These are phyloP conservation scores for Drosophila nannoptera DNA, from an alignment of 1,140 invertebrate genomes.

Conservation along the genomic window DNA sequence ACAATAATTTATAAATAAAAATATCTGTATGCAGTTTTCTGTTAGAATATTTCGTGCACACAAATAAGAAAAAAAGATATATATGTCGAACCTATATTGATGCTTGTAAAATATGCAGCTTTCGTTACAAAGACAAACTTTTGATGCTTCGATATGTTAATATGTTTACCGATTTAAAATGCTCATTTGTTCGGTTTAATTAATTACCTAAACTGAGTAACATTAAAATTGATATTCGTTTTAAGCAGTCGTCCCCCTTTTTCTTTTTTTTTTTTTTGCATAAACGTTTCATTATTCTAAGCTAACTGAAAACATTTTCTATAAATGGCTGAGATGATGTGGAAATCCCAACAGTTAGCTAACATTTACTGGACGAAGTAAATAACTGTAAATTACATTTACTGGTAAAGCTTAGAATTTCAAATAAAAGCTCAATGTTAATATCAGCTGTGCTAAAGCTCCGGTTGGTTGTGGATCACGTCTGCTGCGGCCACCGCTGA, in stretches of 20 bases:
- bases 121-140: constrained; percentile 33
- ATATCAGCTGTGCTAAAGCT: constrained; percentile 5
- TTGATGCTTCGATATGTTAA: constrained; percentile 37
- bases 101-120: constrained; percentile 14
- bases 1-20: constrained; percentile 20
- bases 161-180: constrained; percentile 42
- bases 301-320: background rate
- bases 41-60: constrained; percentile 9
- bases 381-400: no score
- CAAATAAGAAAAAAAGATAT: background rate
- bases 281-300: background rate
- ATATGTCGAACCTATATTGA: no score
- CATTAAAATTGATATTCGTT: constrained; percentile 49
- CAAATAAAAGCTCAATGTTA: background rate
- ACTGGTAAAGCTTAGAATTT: background rate
- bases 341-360: background rate
- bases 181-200: constrained; percentile 11
- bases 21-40: constrained; percentile 17
- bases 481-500: background rate
- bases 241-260: no score
- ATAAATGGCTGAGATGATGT: no score
- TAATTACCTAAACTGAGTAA: constrained; percentile 20
- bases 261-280: no score
- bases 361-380: no score
- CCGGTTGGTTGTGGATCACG: background rate